phyloP scores from a whole-genome alignment of 2,113 vertebrate genomes.

The Arizona elegans region DNA sequence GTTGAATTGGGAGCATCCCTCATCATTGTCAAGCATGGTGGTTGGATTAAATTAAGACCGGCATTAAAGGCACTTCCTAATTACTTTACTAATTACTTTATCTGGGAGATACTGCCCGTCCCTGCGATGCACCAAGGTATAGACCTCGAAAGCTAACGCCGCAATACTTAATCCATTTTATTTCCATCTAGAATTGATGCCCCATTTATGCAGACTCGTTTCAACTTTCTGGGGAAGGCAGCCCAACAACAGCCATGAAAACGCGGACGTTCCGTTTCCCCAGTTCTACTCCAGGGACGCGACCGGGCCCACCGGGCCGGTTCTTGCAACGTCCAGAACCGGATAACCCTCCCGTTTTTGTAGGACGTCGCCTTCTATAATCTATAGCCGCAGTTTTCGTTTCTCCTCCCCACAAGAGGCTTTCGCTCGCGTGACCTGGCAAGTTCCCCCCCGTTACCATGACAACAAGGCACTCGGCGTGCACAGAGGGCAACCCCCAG shows the following conservation, averaged over 20 bases:
- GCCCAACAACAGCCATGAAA: not conserved
- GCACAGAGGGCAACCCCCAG: constrained; percentile 92
- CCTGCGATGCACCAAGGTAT: not conserved
- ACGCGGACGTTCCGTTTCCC: not conserved
- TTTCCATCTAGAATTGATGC: not conserved
- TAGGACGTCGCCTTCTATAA: not conserved
- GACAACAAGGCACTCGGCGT: constrained; percentile 86
- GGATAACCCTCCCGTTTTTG: not conserved
- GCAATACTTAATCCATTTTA: not conserved
- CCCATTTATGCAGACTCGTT: not conserved
- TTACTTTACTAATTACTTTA: not conserved
- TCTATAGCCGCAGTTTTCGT: not conserved
- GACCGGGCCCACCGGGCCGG: not conserved
- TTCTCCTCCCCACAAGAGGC: not conserved
- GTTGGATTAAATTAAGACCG: not conserved
- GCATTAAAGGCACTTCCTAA: not conserved
- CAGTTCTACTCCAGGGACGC: not conserved
- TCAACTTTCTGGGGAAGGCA: not conserved
- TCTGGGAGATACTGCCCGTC: not conserved
- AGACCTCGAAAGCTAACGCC: not conserved
- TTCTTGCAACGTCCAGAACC: too few relatives aligned
- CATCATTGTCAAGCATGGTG: not conserved
- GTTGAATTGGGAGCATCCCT: not conserved
- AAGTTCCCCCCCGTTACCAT: constrained; percentile 75
- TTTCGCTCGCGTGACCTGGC: not conserved